These are phyloP conservation scores for Andrena cerasifolii DNA, from an alignment of 1,140 invertebrate genomes.

Conservation along the genomic window DNA sequence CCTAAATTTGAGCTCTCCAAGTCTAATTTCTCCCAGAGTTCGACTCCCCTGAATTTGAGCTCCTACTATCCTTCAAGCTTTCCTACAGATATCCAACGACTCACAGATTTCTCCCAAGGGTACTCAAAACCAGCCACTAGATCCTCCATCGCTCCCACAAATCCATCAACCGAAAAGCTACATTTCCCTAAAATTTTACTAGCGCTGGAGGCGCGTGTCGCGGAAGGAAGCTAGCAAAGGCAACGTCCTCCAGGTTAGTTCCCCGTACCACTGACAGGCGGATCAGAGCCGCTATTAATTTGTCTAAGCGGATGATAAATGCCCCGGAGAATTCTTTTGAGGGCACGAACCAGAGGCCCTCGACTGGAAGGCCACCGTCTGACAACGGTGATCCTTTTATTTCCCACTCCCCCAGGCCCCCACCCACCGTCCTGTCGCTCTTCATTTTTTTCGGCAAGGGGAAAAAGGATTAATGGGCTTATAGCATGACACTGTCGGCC, in stretches of 20 bases:
- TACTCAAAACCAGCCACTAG: too few species aligned
- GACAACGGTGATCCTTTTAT: constrained; percentile 40
- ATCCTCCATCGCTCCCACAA: too few species aligned
- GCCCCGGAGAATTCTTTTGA: constrained; percentile 23
- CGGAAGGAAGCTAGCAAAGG: background rate
- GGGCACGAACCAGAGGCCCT: background rate
- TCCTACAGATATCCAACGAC: too few species aligned
- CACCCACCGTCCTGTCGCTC: constrained; percentile 26
- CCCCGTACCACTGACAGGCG: constrained; percentile 6
- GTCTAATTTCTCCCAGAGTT: too few species aligned
- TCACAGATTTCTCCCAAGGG: too few species aligned
- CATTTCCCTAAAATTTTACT: too few species aligned
- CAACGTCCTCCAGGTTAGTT: background rate
- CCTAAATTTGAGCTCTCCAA: too few species aligned
- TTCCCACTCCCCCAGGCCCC: background rate
- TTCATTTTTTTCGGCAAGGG: constrained; percentile 40
- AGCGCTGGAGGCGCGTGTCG: too few species aligned
- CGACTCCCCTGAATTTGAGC: too few species aligned
- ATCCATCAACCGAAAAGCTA: too few species aligned
- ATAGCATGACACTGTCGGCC: constrained; percentile 64
- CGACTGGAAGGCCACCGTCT: constrained; percentile 10
- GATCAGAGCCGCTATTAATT: constrained; percentile 60
- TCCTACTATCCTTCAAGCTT: too few species aligned
- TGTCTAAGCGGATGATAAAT: constrained; percentile 48
- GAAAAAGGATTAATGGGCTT: constrained; percentile 71